Conservation (phyloP, 2,888 invertebrate genomes). For the Ceriagrion tenellum region DNA sequence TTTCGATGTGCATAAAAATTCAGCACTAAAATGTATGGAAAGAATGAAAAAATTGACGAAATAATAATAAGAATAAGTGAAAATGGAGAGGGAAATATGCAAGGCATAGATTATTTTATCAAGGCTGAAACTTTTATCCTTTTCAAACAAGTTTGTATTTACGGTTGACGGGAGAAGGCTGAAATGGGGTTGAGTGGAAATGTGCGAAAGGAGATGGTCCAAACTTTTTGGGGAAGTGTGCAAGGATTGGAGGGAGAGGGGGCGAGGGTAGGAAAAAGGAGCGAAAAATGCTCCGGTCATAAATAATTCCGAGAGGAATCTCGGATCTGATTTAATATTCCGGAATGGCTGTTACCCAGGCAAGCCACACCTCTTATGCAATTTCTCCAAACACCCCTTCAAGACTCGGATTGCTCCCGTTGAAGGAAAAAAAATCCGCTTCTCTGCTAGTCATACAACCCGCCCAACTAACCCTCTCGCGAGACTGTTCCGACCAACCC, state of each 20-base stretch:
- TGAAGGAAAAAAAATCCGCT: background rate
- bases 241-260: background rate
- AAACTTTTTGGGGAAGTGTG: background rate
- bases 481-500: background rate
- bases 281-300: background rate
- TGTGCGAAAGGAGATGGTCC: background rate
- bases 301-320: conserved; percentile 57
- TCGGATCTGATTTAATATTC: conserved; percentile 39
- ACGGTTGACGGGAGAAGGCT: background rate
- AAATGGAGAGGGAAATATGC: background rate
- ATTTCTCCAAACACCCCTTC: background rate
- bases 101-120: background rate
- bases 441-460: background rate
- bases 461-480: background rate
- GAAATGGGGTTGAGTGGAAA: background rate
- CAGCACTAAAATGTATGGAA: background rate
- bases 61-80: background rate
- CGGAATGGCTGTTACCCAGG: background rate
- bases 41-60: background rate
- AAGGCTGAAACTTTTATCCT: background rate
- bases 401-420: background rate
- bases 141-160: background rate
- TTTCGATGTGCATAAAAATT: background rate
- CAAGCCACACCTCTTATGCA: conserved; percentile 34
- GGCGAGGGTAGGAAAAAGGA: background rate